Evolutionary conservation across 2,888 invertebrate species (phyloP), one percentile per base, ranked within the genome.

Genomic region (Tenthredo mesomela): DNA sequence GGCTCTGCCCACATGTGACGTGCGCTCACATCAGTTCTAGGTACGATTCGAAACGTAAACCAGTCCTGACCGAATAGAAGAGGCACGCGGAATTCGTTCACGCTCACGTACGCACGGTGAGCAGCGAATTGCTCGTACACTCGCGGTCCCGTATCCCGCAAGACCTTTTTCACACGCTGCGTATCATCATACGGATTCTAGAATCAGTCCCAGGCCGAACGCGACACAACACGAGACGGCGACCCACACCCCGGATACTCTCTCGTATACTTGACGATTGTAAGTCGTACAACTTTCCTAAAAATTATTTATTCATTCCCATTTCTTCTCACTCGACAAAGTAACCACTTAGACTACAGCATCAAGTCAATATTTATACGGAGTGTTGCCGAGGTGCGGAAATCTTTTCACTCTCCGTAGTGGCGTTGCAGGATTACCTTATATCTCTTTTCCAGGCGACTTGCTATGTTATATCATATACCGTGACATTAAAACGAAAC

Each of bases 131-230:
- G 40, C 73, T 43, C 21, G 0, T 43, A 47, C 5, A 43, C 29
- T 47, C 73, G 6, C 67, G 3, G 65, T 15, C 70, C 65, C 29
- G 25, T 65, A 29, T 29, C 29, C 5, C 65, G 25, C 21, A 77
- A 77, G 77, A 77, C 33, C 77, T 54, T 77, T 29, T 71, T 73
- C 12, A 73, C 40, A 73, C 71, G 71, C 71, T 29, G 33, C 33
- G 67, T 70, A 67, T 67, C 82, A 82, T 67, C 82, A 47, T 70
- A 82, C 82, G 82, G 37, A 82, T 82, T 47, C 67, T 47, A 67
- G 47, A 67, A 50, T 67, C 82, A 82, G 82, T 82, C 65, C 65
- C 70, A 82, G 82, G 15, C 70, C 50, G 65, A 82, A 40, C 70
- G 29, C 67, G 43, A 40, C 50, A n/a, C 82, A 47, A 82, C 82